Evolutionary conservation across 1,140 invertebrate genomes (phyloP), one percentile per base, ranked within the genome.

Genomic region (Drosophila punjabiensis): DNA sequence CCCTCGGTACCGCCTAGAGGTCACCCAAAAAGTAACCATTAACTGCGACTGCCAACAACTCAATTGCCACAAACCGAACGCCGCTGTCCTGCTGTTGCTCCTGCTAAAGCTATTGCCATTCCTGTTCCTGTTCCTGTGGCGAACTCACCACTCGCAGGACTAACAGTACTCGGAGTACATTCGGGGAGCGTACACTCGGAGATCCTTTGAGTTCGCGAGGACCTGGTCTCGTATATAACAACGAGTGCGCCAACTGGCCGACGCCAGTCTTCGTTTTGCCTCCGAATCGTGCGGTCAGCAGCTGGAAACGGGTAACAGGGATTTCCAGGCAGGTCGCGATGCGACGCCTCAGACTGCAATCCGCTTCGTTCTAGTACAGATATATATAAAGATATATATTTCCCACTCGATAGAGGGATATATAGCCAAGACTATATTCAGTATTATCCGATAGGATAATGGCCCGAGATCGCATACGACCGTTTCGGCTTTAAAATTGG

Each of bases 241-340:
- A 89, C 86, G 86, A 89, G 86, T 89, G 86, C 86, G 86, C 82
- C 79, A 86, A 86, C 70, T 89, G 76, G 61, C 60, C 45, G 65
- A 84, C 58, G 79, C 83, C 81, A 91, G 88, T 91, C 88, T 91
- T 91, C 88, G 88, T 91, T 91, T 91, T 88, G 81, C 79, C 84
- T 91, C 80, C 83, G 84, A 91, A 81, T 91, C 79, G 88, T 91
- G 88, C 88, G 88, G 84, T 87, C 83, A 83, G 64, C 83, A 78
- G 79, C 60, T 80, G 77, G 32, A 84, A 59, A 48, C 47, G 60
- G 60, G 61, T 67, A 73, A 56, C 69, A 39, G 55, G 55, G 55
- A 58, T 58, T 16, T 50, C 16, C 43, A 53, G 68, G 64, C 68
- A 64, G 74, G 82, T 67, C 73, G 81, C 85, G 86, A 53, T 87